Conservation (phyloP, 35 echinoderm and acorn worm genomes). For the Holothuria glaberrima region DNA sequence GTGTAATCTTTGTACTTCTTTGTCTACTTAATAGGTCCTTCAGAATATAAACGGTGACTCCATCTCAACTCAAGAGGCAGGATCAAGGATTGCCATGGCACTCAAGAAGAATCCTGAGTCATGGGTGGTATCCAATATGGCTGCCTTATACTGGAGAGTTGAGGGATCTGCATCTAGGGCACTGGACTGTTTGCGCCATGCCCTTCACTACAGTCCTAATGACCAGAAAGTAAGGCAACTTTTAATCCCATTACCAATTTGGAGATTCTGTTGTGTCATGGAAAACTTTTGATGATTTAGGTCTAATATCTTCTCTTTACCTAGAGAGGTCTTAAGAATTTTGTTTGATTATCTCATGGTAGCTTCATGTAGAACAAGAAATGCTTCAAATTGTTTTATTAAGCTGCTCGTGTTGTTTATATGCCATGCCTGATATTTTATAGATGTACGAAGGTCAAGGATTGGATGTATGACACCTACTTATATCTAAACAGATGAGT, state of each 20-base stretch:
- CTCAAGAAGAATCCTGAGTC: conserved; percentile 71
- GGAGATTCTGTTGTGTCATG: too few species aligned
- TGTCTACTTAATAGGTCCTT: conserved; percentile 58
- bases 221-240: conserved; percentile 62
- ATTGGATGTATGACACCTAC: too few species aligned
- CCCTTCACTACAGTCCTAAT: conserved; percentile 67
- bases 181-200: conserved; percentile 79
- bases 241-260: background rate
- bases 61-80: conserved; percentile 56
- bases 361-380: too few species aligned
- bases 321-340: too few species aligned
- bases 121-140: conserved; percentile 90
- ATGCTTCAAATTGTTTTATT: too few species aligned
- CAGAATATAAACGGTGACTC: conserved; percentile 59
- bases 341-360: too few species aligned
- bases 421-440: too few species aligned
- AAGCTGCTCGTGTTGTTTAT: too few species aligned
- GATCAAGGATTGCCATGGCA: conserved; percentile 75
- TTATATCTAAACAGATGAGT: too few species aligned
- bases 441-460: too few species aligned
- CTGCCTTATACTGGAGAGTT: conserved; percentile 88
- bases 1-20: background rate
- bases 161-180: conserved; percentile 78
- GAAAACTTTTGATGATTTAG: too few species aligned
- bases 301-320: too few species aligned